Evolutionary conservation across 2,113 vertebrate genomes (phyloP).

Genomic region (Peromyscus polionotus): DNA sequence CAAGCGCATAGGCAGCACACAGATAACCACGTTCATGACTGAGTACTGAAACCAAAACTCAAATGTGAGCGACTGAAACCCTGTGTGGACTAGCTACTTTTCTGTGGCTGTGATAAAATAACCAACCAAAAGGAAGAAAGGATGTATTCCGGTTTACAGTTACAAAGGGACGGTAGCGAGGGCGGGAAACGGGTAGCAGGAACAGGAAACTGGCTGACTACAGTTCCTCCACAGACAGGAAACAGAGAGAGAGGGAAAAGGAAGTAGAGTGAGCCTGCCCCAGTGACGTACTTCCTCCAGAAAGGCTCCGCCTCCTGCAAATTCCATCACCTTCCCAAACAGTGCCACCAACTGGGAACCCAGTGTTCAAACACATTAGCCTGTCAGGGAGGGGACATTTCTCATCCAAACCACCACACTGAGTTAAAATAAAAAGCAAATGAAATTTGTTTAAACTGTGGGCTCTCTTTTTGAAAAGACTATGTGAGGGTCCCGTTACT

Average conservation of each 20-base stretch:
- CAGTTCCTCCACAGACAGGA: neutral
- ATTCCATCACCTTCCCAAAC: neutral
- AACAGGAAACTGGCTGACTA: neutral
- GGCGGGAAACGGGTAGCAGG: neutral
- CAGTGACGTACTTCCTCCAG: neutral
- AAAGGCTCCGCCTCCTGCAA: neutral
- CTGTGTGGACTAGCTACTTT: neutral
- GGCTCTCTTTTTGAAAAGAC: neutral
- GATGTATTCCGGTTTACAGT: neutral
- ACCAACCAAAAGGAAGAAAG: neutral
- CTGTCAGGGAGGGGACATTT: neutral
- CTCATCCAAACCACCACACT: neutral
- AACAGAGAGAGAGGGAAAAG: neutral
- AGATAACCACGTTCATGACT: neutral
- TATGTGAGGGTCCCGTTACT: neutral
- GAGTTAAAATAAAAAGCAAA: constrained; percentile 5
- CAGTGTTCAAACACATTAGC: neutral
- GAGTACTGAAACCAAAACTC: neutral
- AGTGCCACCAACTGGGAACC: neutral
- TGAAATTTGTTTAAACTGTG: neutral
- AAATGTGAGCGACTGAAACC: neutral
- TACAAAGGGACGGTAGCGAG: neutral
- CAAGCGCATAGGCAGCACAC: neutral
- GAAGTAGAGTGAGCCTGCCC: neutral
- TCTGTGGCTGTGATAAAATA: neutral